Percentiles rank a stretch among this genome's conserved stretches.
phyloP scores from a whole-genome alignment of 2,113 vertebrate genomes.

The Syngnathus floridae region DNA sequence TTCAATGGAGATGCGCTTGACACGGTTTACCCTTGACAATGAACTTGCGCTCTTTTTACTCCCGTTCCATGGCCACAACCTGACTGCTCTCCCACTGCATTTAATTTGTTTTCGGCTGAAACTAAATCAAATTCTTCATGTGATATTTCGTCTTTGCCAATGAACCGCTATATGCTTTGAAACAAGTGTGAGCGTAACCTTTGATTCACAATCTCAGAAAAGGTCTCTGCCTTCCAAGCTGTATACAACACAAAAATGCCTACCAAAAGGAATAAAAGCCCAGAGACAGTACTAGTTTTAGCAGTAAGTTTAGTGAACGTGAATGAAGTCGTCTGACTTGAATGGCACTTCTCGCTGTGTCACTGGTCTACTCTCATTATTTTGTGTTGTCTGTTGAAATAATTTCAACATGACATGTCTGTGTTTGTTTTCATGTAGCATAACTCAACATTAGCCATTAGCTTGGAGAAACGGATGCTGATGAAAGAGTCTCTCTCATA shows the following conservation, averaged over 20 bases:
- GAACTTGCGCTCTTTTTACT: conserved; percentile 29
- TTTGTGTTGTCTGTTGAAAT: background rate
- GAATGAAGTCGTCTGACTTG: no score
- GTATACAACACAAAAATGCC: background rate
- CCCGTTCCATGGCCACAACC: background rate
- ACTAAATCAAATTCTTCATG: background rate
- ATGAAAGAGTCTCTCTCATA: no score
- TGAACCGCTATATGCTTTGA: background rate
- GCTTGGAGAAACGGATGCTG: no score
- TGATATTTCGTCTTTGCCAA: conserved; percentile 19
- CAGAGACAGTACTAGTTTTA: conserved; percentile 1
- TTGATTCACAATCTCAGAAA: conserved; percentile 23
- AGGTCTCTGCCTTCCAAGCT: conserved; percentile 16
- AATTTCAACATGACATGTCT: background rate
- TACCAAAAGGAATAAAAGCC: conserved; percentile 18
- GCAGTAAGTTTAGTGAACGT: background rate
- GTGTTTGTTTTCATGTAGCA: background rate
- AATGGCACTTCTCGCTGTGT: no score
- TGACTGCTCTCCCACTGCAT: background rate
- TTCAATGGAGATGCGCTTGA: conserved; percentile 49
- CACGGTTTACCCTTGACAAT: conserved; percentile 52
- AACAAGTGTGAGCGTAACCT: conserved; percentile 23
- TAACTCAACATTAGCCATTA: background rate
- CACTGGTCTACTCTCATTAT: background rate
- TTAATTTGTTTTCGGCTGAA: conserved; percentile 12